These are phyloP conservation scores for Anas bahamensis DNA, from an alignment of 2,797 vertebrate genomes.

Conservation along the genomic window DNA sequence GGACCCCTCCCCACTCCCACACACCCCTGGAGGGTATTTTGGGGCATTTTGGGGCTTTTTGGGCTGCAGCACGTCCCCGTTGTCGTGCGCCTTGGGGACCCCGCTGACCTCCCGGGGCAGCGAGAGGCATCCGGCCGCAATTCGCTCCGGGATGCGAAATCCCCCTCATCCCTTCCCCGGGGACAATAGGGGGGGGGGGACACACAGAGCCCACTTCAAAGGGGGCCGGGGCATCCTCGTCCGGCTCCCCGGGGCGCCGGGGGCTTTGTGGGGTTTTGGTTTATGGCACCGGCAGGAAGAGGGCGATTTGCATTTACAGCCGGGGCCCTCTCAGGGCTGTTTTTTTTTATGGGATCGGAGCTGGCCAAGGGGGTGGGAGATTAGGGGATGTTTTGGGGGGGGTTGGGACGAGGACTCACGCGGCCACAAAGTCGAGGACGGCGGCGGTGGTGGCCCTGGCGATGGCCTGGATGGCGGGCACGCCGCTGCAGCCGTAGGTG, in stretches of 20 bases:
- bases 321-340: background rate
- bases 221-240: background rate
- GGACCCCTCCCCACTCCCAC: too few relatives aligned
- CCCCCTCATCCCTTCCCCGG: background rate
- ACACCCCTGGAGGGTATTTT: background rate
- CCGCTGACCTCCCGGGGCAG: background rate
- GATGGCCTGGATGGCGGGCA: slow-evolving; percentile 76
- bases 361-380: background rate
- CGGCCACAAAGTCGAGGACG: slow-evolving; percentile 81
- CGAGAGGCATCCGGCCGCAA: background rate
- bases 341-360: background rate
- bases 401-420: slow-evolving; percentile 67
- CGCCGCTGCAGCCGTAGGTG: slow-evolving; percentile 82
- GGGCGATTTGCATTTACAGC: background rate
- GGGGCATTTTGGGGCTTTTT: background rate
- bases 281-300: background rate
- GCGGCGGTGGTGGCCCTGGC: slow-evolving; percentile 80
- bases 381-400: too few relatives aligned
- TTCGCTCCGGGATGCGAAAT: background rate
- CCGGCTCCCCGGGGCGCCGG: background rate
- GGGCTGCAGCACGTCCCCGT: background rate
- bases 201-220: slow-evolving; percentile 14
- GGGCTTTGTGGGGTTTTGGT: background rate
- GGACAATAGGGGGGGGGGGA: background rate
- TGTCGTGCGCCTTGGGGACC: accelerated